Base-by-base conservation (phyloP, 2,113 vertebrate species). In the Tyrannus savana region DNA sequence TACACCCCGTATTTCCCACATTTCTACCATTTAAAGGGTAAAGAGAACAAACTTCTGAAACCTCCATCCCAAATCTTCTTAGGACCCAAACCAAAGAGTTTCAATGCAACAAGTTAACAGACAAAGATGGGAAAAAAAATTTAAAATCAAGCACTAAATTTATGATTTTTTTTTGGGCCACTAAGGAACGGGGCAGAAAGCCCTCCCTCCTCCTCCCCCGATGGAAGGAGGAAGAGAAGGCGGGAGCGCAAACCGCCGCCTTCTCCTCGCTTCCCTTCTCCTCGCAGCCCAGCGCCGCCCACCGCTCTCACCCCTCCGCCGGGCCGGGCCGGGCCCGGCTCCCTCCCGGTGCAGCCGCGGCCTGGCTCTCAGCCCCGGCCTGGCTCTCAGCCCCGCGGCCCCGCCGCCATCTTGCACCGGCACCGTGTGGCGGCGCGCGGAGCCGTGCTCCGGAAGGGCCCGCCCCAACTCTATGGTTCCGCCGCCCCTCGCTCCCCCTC, bases 371-470 rank as follows among this genome's bases (percentile, higher is more conserved):
- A 44, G 44, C 44, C 44, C 42, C 42, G 42, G 91, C 95, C 93
- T 73, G 73, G 12, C 39, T 52, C 85, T 9, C 63, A 31, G 18
- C 72, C 18, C 53, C 33, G 3, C 49, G 3, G 28, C 37, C 28
- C 28, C 73, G 19, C 66, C 95, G 94, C 95, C 94, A 92, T 95
- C 91, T 96, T 92, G 71, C 53, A 8, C 53, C 12, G 42, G 74
- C 39, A 31, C n/a, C 7, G 17, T 81, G 31, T 22, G 53, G 73
- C 72, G 67, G 86, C 73, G 25, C 83, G 25, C 83, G 6, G 5
- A 19, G 18, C 28, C 0, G 39, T 73, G 19, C 77, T 12, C 82
- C 74, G 89, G 91, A 84, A 90, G 50, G 2, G 6, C 8, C 41
- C 1, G 0, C 14, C 1, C 0, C 50, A 1, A 0, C 69, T 84